Evolutionary conservation across 2,888 invertebrate genomes (phyloP).

Genomic region (Antheraea yamamai): DNA sequence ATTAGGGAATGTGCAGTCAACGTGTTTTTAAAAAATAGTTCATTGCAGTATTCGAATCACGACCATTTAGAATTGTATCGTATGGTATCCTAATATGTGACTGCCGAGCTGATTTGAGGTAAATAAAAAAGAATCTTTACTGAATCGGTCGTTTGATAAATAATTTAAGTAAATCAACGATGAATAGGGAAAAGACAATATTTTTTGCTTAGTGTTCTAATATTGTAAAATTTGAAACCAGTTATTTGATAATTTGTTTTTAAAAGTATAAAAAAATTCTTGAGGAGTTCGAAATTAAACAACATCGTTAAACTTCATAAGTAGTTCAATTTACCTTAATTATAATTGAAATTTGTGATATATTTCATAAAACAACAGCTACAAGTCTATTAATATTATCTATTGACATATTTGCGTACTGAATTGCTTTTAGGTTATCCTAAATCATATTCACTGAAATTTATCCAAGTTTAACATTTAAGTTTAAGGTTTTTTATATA

Average conservation of each 20-base stretch:
- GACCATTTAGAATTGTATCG: too few species aligned
- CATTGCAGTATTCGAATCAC: too few species aligned
- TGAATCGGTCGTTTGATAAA: too few species aligned
- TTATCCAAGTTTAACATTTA: not conserved
- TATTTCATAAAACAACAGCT: slow-evolving; percentile 1
- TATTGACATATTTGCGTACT: not conserved
- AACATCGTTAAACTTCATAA: not conserved
- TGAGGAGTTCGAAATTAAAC: slow-evolving; percentile 1
- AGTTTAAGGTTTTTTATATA: not conserved
- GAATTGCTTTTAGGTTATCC: not conserved
- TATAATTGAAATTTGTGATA: not conserved
- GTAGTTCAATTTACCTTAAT: not conserved
- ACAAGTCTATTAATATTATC: not conserved
- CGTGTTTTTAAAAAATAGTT: too few species aligned
- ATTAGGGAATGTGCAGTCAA: too few species aligned
- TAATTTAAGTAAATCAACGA: too few species aligned
- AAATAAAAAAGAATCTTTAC: too few species aligned
- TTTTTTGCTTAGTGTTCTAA: too few species aligned
- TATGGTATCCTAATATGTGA: too few species aligned
- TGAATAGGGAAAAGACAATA: too few species aligned
- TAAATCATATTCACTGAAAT: not conserved
- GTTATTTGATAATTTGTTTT: not conserved
- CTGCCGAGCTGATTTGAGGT: too few species aligned
- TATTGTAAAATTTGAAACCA: not conserved
- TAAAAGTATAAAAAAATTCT: not conserved